Evolutionary conservation across 2,797 vertebrate species (phyloP).

Genomic region (Hipposideros larvatus): DNA sequence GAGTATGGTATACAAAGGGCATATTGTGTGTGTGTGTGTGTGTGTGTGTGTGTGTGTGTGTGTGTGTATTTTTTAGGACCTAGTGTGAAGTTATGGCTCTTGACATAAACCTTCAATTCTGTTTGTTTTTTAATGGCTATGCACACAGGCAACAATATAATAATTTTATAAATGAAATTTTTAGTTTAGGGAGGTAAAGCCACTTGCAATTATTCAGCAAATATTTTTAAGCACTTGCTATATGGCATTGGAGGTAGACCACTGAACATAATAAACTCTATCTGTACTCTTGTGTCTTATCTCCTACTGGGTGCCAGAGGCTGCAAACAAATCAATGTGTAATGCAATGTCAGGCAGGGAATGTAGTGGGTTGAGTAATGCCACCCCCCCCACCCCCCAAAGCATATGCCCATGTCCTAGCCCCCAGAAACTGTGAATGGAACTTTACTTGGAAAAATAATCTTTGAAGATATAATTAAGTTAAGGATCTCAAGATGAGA

Average conservation of each 20-base stretch:
- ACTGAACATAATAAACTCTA: neutral
- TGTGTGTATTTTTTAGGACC: neutral
- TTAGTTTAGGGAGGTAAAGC: neutral
- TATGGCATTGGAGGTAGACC: neutral
- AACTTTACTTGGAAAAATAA: neutral
- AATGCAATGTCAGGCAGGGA: neutral
- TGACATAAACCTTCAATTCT: neutral
- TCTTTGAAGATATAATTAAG: neutral
- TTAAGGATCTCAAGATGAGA: neutral
- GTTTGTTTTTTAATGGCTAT: neutral
- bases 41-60: neutral
- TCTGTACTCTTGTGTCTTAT: neutral
- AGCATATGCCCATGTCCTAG: neutral
- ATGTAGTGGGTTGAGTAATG: neutral
- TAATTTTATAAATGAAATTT: neutral
- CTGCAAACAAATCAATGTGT: neutral
- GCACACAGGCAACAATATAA: neutral
- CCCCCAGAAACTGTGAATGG: neutral
- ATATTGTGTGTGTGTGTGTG: too few relatives aligned
- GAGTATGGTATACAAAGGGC: neutral
- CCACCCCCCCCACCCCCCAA: fast-evolving
- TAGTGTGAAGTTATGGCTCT: neutral
- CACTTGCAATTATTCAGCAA: neutral
- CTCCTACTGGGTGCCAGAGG: neutral
- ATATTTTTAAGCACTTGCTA: neutral